Base-by-base conservation (phyloP, 2,797 vertebrate genomes). In the Gymnoscopelus braueri region DNA sequence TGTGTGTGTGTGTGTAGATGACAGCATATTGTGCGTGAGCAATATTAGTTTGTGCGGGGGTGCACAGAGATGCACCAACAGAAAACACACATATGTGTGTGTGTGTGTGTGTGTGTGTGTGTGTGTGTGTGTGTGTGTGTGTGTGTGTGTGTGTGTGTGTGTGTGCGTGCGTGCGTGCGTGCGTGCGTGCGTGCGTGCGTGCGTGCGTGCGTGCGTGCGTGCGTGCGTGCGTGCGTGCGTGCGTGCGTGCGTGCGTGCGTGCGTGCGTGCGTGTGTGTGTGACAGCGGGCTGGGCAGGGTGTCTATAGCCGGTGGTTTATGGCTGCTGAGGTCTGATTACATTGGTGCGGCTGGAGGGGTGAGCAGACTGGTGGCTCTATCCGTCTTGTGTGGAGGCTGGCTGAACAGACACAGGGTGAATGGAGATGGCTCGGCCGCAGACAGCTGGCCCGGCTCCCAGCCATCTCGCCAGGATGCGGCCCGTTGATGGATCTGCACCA, bases 291-390 rank as follows among this genome's bases (percentile, higher is more conserved):
- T 53, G 68, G 83, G 77, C 84, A 77, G 80, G 79, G 79, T 85
- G 87, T 89, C 88, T 85, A 80, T 85, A 83, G 82, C 76, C 47
- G 78, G 79, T 92, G 86, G 75, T 91, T 92, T 91, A 92, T 91
- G 84, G 88, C 85, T 83, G 88, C 86, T 81, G 87, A 89, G 87
- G 86, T 87, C 87, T 90, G 89, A 92, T 92, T 91, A 89, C 89
- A 87, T 86, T 79, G 89, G 84, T 87, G 84, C 75, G 79, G 87
- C 80, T 89, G 78, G 83, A 82, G 85, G 84, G 83, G 74, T 75
- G 80, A 87, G 87, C 84, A 85, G 88, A 84, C 87, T 80, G 84
- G 85, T 81, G 82, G 61, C 80, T 88, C 89, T 87, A 92, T 92
- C 87, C 63, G 85, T 91, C 90, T 91, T 92, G 76, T 84, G 71